phyloP scores from a whole-genome alignment of 2,888 invertebrate genomes.

The Cetonia aurata region DNA sequence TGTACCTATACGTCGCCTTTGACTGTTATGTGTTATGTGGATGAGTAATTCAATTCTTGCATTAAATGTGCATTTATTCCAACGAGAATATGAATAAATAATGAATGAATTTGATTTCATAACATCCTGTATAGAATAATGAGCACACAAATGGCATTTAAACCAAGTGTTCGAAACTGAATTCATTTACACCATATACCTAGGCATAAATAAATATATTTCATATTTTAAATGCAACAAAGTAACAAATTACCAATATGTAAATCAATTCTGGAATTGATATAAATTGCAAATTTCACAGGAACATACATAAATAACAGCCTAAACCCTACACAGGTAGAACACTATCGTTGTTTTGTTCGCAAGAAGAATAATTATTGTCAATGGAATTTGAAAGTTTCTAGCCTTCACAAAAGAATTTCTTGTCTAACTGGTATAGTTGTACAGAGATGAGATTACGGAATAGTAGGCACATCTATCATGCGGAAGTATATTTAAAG shows the following conservation, averaged over 20 bases:
- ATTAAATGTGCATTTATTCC: conserved; percentile 16
- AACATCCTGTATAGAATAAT: conserved; percentile 17
- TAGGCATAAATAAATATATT: too few relatives aligned
- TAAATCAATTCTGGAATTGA: too few relatives aligned
- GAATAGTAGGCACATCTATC: conserved; percentile 34
- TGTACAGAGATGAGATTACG: conserved; percentile 32
- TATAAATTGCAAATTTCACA: too few relatives aligned
- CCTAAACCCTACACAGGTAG: background rate
- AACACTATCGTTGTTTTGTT: background rate
- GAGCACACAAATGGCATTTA: conserved; percentile 4
- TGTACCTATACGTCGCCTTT: too few relatives aligned
- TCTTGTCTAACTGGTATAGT: conserved; percentile 30
- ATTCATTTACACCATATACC: too few relatives aligned
- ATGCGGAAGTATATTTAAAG: conserved; percentile 24
- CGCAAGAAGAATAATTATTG: conserved; percentile 1
- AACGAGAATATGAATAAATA: conserved; percentile 27
- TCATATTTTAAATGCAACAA: too few relatives aligned
- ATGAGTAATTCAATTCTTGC: conserved; percentile 28
- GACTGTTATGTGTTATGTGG: background rate
- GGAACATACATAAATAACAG: background rate
- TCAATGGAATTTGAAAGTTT: conserved; percentile 32
- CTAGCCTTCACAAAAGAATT: conserved; percentile 29
- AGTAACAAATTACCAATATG: too few relatives aligned
- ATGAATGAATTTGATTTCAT: conserved; percentile 6
- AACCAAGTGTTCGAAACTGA: background rate